Percentiles rank a stretch among this genome's conserved stretches.
These are phyloP conservation scores for Epiblema foenella DNA, from an alignment of 2,888 invertebrate species.

Conservation along the genomic window DNA sequence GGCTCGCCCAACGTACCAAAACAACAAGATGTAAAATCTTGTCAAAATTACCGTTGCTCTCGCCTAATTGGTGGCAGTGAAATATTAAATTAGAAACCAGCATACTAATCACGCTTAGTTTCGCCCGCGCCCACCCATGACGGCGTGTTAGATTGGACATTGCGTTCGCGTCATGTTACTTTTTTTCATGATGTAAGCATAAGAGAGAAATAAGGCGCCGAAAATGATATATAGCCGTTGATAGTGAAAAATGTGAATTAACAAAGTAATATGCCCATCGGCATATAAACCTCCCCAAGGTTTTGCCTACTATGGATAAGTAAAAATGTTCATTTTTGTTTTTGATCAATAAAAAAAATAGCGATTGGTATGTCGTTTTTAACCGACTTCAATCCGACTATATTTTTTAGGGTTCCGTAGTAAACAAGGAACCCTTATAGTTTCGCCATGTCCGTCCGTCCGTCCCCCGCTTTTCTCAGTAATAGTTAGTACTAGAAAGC, in stretches of 20 bases:
- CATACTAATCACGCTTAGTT: conserved; percentile 55
- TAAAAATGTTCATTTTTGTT: no score
- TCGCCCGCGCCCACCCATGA: conserved; percentile 64
- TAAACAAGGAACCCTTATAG: no score
- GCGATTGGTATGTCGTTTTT: no score
- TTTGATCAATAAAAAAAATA: no score
- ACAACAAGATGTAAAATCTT: conserved; percentile 15
- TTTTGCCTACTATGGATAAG: no score
- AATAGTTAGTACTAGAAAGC: no score
- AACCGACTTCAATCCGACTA: no score
- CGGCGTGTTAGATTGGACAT: conserved; percentile 56
- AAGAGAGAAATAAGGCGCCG: neutral
- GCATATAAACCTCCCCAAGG: no score
- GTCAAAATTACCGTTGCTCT: conserved; percentile 34
- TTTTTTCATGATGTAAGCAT: conserved; percentile 21
- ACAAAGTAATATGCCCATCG: neutral
- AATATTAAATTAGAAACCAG: conserved; percentile 46
- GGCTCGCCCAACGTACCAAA: neutral
- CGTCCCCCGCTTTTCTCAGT: no score
- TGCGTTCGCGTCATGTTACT: conserved; percentile 41
- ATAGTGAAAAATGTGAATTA: neutral
- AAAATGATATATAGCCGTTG: neutral
- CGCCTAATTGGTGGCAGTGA: conserved; percentile 42
- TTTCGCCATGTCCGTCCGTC: no score
- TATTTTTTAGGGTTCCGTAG: no score